A percentile compares a stretch with the other conserved stretches of the same genome.
These are phyloP conservation scores for Ptyas mucosa DNA, from an alignment of 2,113 vertebrate genomes.

Conservation along the genomic window DNA sequence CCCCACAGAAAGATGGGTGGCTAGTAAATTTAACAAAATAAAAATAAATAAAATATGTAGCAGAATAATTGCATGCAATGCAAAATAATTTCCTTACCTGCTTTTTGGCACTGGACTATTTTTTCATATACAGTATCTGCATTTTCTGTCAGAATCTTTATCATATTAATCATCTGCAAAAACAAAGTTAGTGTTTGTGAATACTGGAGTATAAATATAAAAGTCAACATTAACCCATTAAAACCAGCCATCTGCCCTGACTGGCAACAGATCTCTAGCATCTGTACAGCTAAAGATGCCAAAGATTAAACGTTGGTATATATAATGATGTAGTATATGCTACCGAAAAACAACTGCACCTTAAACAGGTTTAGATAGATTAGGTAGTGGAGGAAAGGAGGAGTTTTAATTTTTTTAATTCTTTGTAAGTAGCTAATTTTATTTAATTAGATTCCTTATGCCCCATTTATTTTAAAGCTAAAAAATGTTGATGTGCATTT, in stretches of 20 bases:
- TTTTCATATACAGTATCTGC: conserved; percentile 84
- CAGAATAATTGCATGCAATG: not conserved
- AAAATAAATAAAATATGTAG: not conserved
- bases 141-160: conserved; percentile 84
- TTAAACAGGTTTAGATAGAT: not conserved
- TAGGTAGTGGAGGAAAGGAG: not conserved
- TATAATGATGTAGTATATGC: not conserved
- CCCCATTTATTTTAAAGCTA: not conserved
- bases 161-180: conserved; percentile 91
- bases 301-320: not conserved
- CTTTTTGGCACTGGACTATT: conserved; percentile 90
- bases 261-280: not conserved
- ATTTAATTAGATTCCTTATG: not conserved
- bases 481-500: not conserved
- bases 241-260: not conserved
- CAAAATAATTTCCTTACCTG: conserved; percentile 66
- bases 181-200: conserved; percentile 19
- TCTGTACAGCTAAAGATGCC: not conserved
- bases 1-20: not conserved
- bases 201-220: not conserved
- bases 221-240: not conserved
- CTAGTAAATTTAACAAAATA: not conserved
- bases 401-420: not conserved
- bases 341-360: not conserved
- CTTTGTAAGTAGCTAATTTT: not conserved